Evolutionary conservation across 2,797 vertebrate genomes (phyloP).

Genomic region (Mormyrus proboscirostris): DNA sequence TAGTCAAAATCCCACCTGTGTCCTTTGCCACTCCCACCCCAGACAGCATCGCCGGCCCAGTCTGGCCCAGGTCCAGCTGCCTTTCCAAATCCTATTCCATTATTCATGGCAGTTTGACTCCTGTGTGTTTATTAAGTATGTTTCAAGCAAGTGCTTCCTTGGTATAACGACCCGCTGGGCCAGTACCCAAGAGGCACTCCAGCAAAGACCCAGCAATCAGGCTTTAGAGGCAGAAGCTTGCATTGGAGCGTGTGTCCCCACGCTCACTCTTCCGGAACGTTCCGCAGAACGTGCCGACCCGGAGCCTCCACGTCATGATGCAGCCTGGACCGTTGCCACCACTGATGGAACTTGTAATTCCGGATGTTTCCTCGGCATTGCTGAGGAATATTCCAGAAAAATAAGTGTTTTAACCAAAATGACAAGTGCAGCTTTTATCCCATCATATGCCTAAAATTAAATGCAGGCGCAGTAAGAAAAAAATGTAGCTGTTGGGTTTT

Average conservation of each 20-base stretch:
- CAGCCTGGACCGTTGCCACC: neutral
- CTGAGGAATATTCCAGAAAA: neutral
- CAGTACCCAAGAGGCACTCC: neutral
- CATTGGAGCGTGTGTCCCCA: neutral
- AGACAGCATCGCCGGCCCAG: neutral
- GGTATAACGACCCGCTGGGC: neutral
- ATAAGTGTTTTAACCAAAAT: neutral
- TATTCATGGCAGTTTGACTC: constrained; percentile 4
- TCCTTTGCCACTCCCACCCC: neutral
- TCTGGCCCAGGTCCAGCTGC: neutral
- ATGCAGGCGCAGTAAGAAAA: neutral
- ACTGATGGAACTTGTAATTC: neutral
- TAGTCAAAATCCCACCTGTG: neutral
- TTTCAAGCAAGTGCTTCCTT: neutral
- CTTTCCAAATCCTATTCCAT: neutral
- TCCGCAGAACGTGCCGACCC: neutral
- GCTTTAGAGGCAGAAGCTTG: neutral
- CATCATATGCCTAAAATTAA: neutral
- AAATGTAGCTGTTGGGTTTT: neutral
- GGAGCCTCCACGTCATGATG: neutral
- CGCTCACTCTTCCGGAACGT: neutral
- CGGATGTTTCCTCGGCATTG: neutral
- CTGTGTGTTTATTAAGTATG: neutral
- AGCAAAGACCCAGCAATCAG: neutral
- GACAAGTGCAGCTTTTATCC: neutral